Base-by-base conservation (phyloP, 1,140 invertebrate species). In the Danaus melanippus region DNA sequence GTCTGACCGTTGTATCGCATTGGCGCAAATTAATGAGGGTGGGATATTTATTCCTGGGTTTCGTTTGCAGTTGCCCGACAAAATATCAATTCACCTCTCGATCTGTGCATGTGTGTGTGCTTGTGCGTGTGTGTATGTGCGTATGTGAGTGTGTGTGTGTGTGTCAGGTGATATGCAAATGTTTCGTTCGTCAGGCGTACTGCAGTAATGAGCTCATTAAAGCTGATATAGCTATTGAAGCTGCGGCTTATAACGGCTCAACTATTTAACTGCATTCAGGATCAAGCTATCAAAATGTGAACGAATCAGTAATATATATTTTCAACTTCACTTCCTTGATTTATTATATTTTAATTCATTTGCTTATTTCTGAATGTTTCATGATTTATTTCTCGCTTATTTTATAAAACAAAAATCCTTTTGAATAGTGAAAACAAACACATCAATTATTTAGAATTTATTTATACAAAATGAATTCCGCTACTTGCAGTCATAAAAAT, bases 1-100 rank as follows among this genome's bases (percentile, higher is more conserved):
- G 69, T 67, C 60, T 72, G 70, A 76, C 73, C 67, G 69, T 84
- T 72, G 79, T 69, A 77, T 83, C 70, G 71, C 76, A 84, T 84
- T 79, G 72, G 78, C 74, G 79, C 76, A 81, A 83, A 81, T 84
- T 82, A 80, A 84, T 83, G 78, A 84, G 76, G 66, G 71, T 72
- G 72, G 71, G 68, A 75, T 82, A 82, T 84, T 84, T 84, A 84
- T 84, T 80, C 79, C 76, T 72, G 70, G 69, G 69, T 71, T 79
- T 74, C 71, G 69, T 71, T 74, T 71, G 63, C 66, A 64, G 66
- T 63, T 72, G 69, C 66, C 60, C 66, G 60, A 61, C 76, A 77
- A 74, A 80, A 79, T 79, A 79, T 76, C 74, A 79, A 67, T 68
- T 71, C 66, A 60, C 61, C 60, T 63, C 57, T 60, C 61, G 51